Conservation (phyloP, 1,140 invertebrate species). For the Drosophila neocordata region DNA sequence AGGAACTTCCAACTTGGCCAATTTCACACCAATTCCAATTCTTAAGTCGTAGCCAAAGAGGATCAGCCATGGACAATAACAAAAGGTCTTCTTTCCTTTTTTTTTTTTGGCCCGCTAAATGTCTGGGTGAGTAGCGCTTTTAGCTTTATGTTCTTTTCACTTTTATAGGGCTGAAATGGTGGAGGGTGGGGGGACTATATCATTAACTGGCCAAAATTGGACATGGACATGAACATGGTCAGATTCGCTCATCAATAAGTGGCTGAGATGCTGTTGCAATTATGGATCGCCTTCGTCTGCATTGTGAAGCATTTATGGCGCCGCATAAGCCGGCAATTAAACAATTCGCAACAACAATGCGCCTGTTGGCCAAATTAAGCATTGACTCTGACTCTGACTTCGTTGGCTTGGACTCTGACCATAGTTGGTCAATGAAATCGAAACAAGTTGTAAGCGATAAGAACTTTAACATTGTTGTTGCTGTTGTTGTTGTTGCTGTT, state of each 20-base stretch:
- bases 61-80: background rate
- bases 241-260: conserved; percentile 50
- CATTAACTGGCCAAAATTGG: conserved; percentile 52
- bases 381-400: background rate
- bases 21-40: conserved; percentile 73
- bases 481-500: conserved; percentile 46
- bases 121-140: conserved; percentile 36
- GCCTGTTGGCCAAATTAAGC: conserved; percentile 71
- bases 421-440: conserved; percentile 78
- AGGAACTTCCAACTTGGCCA: conserved; percentile 56
- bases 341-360: conserved; percentile 75
- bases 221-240: conserved; percentile 38
- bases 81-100: background rate
- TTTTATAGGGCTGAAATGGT: conserved; percentile 43
- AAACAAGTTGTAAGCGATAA: conserved; percentile 79
- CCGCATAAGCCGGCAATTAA: conserved; percentile 77
- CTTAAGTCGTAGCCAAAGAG: conserved; percentile 23
- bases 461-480: conserved; percentile 40
- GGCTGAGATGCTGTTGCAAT: conserved; percentile 38
- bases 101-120: conserved; percentile 35
- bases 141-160: conserved; percentile 62
- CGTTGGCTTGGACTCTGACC: conserved; percentile 38
- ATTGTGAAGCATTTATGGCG: conserved; percentile 76
- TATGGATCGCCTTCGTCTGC: conserved; percentile 43
- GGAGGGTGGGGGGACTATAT: conserved; percentile 34